Evolutionary conservation across 2,113 vertebrate genomes (phyloP).

Genomic region (Pseudolaguvia tuberculata): DNA sequence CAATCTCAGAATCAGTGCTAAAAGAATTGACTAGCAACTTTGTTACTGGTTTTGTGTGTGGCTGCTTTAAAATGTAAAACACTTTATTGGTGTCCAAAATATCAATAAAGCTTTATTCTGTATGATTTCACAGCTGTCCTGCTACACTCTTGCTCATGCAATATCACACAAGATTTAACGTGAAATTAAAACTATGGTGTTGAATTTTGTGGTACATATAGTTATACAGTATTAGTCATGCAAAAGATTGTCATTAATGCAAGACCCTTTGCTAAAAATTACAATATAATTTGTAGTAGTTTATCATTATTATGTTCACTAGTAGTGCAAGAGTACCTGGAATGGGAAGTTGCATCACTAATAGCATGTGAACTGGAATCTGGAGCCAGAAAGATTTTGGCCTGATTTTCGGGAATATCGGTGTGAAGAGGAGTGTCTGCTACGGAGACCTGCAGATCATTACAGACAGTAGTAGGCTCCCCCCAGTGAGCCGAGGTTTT

Average conservation of each 20-base stretch:
- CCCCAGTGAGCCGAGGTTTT: slow-evolving; percentile 74
- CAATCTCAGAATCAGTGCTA: background rate
- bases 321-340: slow-evolving; percentile 69
- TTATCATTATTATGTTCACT: too few relatives aligned
- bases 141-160: too few relatives aligned
- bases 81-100: too few relatives aligned
- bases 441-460: slow-evolving; percentile 77
- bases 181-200: too few relatives aligned
- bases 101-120: too few relatives aligned
- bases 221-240: background rate
- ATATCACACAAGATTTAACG: too few relatives aligned
- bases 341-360: slow-evolving; percentile 80
- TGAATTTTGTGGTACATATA: background rate
- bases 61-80: too few relatives aligned
- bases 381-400: slow-evolving; percentile 77
- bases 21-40: too few relatives aligned
- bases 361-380: slow-evolving; percentile 88
- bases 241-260: background rate
- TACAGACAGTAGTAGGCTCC: slow-evolving; percentile 73
- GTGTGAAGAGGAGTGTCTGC: slow-evolving; percentile 72
- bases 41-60: too few relatives aligned
- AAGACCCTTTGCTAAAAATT: background rate
- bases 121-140: too few relatives aligned
- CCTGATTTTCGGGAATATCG: slow-evolving; percentile 71
- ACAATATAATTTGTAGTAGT: too few relatives aligned